Base-by-base conservation (phyloP, 2,888 invertebrate species). In the Trichopria drosophilae region DNA sequence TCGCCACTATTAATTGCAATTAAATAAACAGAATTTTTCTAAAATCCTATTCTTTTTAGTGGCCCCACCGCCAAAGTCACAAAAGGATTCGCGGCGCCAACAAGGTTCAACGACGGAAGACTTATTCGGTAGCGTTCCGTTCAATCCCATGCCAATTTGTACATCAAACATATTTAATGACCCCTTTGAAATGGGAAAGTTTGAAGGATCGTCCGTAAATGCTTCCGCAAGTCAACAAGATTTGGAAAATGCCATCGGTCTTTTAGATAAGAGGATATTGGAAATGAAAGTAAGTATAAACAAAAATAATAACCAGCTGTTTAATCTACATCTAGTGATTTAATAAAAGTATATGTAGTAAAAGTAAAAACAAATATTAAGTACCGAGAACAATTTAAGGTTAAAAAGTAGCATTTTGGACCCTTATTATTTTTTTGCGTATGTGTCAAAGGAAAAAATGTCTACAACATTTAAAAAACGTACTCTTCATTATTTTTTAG, bases 261-360 rank as follows among this genome's bases (percentile, higher is more conserved):
- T 87, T 63, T 77, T 90, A 73, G 91, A 92, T 75, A 89, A 88
- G 73, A 84, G 87, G 69, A 84, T 91, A 65, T 78, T 88, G 64
- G 92, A 92, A 79, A 89, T 92, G 87, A 90, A 91, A 86, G 90
- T 91, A 50, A 42, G 24, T n/a, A n/a, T n/a, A n/a, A n/a, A n/a
- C n/a, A n/a, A n/a, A n/a, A n/a, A n/a, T n/a, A n/a, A n/a, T n/a
- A n/a, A n/a, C n/a, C n/a, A n/a, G n/a, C n/a, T n/a, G 48, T 37
- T 29, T 20, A 32, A 50, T 22, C 48, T 40, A 22, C 41, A 18
- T 42, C 23, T 46, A 32, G 32, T 10, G 31, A 28, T 3, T 23
- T 6, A 18, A 39, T 36, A 22, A 19, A 18, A 26, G 29, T 46
- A 9, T 43, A 10, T 13, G 35, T 32, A 15, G 6, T 29, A 22